Conservation (phyloP, 2,113 vertebrate genomes). For the Campylorhamphus procurvoides region DNA sequence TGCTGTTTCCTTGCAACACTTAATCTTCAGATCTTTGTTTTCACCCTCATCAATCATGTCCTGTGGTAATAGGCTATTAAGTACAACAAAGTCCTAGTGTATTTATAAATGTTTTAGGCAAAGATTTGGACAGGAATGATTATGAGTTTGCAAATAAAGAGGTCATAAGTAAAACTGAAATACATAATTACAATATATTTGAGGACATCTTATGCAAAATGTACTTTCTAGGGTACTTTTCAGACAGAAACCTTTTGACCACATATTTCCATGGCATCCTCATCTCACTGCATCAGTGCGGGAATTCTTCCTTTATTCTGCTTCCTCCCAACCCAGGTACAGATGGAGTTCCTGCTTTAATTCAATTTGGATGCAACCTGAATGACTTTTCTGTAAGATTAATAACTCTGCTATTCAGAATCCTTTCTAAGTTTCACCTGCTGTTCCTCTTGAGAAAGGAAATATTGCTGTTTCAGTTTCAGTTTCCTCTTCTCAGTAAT, state of each 20-base stretch:
- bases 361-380: background rate
- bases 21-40: background rate
- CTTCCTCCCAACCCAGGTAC: background rate
- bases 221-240: background rate
- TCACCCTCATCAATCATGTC: background rate
- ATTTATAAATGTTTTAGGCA: background rate
- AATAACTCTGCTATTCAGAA: background rate
- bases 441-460: background rate
- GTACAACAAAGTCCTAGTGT: background rate
- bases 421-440: background rate
- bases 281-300: background rate
- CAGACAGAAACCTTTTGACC: background rate
- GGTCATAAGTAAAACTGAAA: background rate
- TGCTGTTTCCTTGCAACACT: background rate
- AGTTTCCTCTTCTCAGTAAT: background rate
- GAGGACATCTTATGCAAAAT: background rate
- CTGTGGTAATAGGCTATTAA: background rate
- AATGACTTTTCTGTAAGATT: background rate
- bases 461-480: background rate
- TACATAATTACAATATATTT: background rate
- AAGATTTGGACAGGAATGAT: background rate
- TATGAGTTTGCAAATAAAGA: background rate
- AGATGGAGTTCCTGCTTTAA: background rate
- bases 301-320: background rate
- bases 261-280: background rate